Evolutionary conservation across 64 coral and sea anemone genomes (phyloP), one percentile per base, ranked within the genome.

Genomic region (Montipora foliosa): DNA sequence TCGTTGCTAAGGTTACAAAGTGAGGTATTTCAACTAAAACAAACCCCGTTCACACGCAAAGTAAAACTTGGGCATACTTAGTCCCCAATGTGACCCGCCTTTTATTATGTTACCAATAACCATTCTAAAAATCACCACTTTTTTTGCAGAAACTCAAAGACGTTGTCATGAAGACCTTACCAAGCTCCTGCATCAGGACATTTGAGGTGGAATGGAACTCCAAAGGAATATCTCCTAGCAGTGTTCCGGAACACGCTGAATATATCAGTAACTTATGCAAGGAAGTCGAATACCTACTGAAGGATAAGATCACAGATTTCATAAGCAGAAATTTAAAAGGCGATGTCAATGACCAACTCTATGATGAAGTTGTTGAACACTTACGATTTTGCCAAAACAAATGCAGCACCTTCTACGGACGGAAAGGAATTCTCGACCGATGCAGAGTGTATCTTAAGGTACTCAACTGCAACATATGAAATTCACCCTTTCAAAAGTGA

Each of bases 351-450:
- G 93, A 95, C 62, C 13, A 57, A 19, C 71, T 91, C n/a, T 95
- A 90, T 69, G 93, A 95, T 25, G 93, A 95, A 76, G 88, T 75
- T 3, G 67, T 95, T 4, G 88, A 95, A 44, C 93, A 95, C 24
- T 77, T 95, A 47, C 16, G 47, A 11, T 95, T 95, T 74, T 95
- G 93, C 58, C 93, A 91, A 67, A 90, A 88, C 57, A 95, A 95
- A 61, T 95, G 93, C 44, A 67, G 66, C 21, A 67, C 53, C 20
- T 95, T 95, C 74, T 95, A 95, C n/a, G 93, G 93, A 45, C 80
- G 93, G 0, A 82, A 86, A 21, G 93, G 79, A n/a, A 90, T 82
- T 5, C 73, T 95, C 0, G 20, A 7, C 6, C 57, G 68, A 37
- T 95, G 88, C 75, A 91, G 37, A 71, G 11, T 6, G 11, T 59